Base-by-base conservation (phyloP, 37 sponge, comb jelly and placozoan genomes). In the Diacarnus erythraeanus region DNA sequence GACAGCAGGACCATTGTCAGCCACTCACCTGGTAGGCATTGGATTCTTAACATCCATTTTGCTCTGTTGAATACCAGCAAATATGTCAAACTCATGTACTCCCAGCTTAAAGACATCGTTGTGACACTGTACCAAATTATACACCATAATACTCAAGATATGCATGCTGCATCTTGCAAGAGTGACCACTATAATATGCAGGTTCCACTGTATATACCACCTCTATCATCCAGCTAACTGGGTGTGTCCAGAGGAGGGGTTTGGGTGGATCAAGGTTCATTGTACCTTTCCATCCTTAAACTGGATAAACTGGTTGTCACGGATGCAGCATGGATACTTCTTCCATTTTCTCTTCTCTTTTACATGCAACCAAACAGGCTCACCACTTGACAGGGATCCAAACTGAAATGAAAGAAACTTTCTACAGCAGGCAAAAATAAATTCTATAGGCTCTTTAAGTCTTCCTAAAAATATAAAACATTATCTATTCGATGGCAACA, bases 291-390 rank as follows among this genome's bases (percentile, higher is more conserved):
- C 23, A 36, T 90, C 94, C 66, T 87, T 90, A 75, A 87, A 90
- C 29, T 88, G 71, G 20, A 90, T 64, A 70, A 94, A 84, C 23
- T 27, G 5, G n/a, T 64, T 38, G 8, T 65, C 73, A 17, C 78
- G 42, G 6, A 94, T 76, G n/a, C 77, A 51, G 72, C 91, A 90
- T 20, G 80, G 74, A 64, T 79, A 85, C 63, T 90, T 94, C 76
- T 75, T 86, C 94, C 91, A 90, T 30, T 70, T 87, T 56, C 70
- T 94, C 80, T 86, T 89, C 82, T 92, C 93, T 27, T 67, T 78
- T 4, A 91, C 87, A 26, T 78, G 77, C 30, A 92, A 56, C 1
- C 22, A 59, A 6, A 92, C 78, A 59, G 58, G 27, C 43, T 85
- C 84, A 22, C 71, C 34, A 0, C 21, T 59, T 27, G 69, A 10